These are phyloP conservation scores for Holothuria glaberrima DNA, from an alignment of 35 echinoderm and acorn worm genomes.

Conservation along the genomic window DNA sequence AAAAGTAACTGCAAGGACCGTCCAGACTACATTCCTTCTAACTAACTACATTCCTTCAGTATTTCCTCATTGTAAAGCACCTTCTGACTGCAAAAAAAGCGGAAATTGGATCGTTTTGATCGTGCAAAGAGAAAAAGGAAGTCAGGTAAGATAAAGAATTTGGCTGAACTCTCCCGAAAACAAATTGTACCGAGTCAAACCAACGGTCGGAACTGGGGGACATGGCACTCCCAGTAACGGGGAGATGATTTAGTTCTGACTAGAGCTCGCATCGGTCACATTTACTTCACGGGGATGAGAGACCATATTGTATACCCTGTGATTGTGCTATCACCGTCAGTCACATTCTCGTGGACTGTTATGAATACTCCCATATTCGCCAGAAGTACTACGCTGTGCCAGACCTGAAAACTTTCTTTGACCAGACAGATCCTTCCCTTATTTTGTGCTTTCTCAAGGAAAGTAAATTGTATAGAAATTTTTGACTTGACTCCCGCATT, in stretches of 20 bases:
- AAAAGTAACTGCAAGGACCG: conserved; percentile 35
- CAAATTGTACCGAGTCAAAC: background rate
- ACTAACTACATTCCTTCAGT: conserved; percentile 43
- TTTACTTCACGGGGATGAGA: no score
- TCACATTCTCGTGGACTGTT: background rate
- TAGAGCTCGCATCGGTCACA: no score
- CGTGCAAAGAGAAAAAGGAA: conserved; percentile 44
- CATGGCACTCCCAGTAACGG: no score
- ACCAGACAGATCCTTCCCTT: no score
- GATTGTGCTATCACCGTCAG: background rate
- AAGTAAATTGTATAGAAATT: no score
- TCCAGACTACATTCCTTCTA: conserved; percentile 49
- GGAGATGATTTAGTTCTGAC: no score
- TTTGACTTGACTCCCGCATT: no score
- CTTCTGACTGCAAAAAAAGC: conserved; percentile 26
- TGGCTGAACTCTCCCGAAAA: background rate
- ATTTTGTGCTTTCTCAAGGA: no score
- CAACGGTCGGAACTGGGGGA: background rate
- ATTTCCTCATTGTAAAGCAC: conserved; percentile 19
- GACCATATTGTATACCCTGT: no score
- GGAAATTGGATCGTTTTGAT: conserved; percentile 45
- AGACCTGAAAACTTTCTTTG: no score
- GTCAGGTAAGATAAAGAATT: conserved; percentile 29
- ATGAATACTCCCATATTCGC: no score
- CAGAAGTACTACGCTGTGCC: no score